phyloP scores from a whole-genome alignment of 2,888 invertebrate genomes.

The Rotaria socialis region DNA sequence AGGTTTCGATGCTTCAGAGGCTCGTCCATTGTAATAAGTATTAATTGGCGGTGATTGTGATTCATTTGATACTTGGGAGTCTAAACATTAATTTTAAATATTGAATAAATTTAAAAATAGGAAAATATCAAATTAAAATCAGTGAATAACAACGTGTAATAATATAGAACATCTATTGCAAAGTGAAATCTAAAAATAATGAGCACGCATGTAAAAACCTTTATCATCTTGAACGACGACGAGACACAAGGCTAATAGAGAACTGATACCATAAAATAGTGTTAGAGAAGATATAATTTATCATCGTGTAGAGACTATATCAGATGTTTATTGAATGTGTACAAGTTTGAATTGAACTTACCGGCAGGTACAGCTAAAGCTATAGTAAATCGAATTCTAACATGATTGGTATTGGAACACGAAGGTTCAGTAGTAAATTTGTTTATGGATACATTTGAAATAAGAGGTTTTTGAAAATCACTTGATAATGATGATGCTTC shows the following conservation, averaged over 20 bases:
- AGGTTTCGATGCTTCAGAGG: not conserved
- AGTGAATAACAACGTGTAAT: not conserved
- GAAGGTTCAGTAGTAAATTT: not conserved
- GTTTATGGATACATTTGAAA: not conserved
- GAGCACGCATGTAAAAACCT: not conserved
- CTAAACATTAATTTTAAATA: not conserved
- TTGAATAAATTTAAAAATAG: too few relatives aligned
- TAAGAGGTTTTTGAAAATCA: not conserved
- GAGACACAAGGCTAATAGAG: not conserved
- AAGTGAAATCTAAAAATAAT: not conserved
- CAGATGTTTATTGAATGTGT: not conserved
- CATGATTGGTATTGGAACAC: not conserved
- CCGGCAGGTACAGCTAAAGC: conserved; percentile 32
- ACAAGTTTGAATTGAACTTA: not conserved
- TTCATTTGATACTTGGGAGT: not conserved
- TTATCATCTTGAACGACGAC: not conserved
- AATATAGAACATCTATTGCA: not conserved
- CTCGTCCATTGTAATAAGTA: not conserved
- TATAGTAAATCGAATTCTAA: not conserved
- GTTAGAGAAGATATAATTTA: not conserved
- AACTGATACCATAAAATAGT: not conserved
- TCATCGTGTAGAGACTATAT: not conserved
- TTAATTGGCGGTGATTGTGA: not conserved
- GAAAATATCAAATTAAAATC: not conserved
- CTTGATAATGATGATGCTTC: not conserved